Percentiles rank a stretch among this genome's conserved stretches.
These are phyloP conservation scores for Microtus richardsoni DNA, from an alignment of 2,113 vertebrate species.

Conservation along the genomic window DNA sequence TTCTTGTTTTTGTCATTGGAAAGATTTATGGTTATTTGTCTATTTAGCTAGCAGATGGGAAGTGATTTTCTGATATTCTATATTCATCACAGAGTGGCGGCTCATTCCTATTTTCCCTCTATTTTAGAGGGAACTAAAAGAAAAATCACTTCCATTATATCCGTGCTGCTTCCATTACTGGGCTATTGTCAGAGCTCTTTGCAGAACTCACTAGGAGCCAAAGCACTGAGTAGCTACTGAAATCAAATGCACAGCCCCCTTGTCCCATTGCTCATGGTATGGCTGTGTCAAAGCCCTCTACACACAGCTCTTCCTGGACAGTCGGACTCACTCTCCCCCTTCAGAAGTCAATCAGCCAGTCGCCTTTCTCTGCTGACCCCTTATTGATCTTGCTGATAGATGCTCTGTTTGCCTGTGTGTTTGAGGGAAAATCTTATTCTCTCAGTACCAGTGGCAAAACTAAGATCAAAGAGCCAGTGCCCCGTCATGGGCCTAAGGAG, in stretches of 20 bases:
- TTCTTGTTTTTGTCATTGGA: constrained; percentile 85
- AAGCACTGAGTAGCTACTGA: background rate
- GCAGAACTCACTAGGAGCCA: background rate
- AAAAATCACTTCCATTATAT: constrained; percentile 74
- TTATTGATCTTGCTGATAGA: background rate
- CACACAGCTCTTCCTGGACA: no score
- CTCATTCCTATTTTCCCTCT: constrained; percentile 84
- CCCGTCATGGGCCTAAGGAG: background rate
- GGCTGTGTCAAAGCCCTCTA: background rate
- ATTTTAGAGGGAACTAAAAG: constrained; percentile 85
- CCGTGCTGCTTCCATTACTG: constrained; percentile 41
- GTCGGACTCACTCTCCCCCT: background rate
- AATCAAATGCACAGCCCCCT: background rate
- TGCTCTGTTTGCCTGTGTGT: background rate
- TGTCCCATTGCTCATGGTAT: background rate
- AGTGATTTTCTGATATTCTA: constrained; percentile 79
- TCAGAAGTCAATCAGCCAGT: background rate
- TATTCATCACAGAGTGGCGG: constrained; percentile 76
- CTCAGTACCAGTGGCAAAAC: background rate
- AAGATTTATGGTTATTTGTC: constrained; percentile 86
- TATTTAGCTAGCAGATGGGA: constrained; percentile 90
- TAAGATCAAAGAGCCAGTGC: background rate
- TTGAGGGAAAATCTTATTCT: background rate
- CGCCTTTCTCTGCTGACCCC: background rate
- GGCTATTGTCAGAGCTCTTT: constrained; percentile 7